Base-by-base conservation (phyloP, 2,888 invertebrate genomes). In the Drosophila merina region DNA sequence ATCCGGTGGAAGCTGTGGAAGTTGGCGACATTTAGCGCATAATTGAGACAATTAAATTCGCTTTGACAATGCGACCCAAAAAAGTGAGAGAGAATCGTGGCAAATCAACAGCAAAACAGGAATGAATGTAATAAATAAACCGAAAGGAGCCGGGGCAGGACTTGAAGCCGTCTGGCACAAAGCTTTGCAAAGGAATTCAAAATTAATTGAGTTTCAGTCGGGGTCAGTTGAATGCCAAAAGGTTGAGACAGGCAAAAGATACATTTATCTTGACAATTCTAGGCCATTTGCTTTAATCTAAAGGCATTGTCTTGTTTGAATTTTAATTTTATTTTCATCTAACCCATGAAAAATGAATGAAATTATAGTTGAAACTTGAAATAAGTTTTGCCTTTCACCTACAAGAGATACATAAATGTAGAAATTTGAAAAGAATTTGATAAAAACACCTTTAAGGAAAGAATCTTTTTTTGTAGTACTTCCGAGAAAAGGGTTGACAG, bases 11-110 rank as follows among this genome's bases (percentile, higher is more conserved):
- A 60, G 45, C 62, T 57, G 59, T 28, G 60, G 50, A 69, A 75
- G 62, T 74, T 63, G 77, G 57, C 68, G 83, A 63, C 67, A 71
- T 77, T 84, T 84, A 84, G 77, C 86, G 79, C 79, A 58, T 87
- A 86, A 86, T 86, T 86, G 84, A 73, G 78, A 84, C 87, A 86
- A 86, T 86, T 86, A 87, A 86, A 84, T 86, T 78, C 77, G 80
- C 82, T 86, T 84, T 84, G 86, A 82, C 79, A 84, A 81, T 80
- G 77, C 77, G 58, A 30, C 48, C 36, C 47, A 57, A 64, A 45
- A 25, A 54, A 47, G 57, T 28, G 48, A 66, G 48, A 70, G 48
- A 59, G 70, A 79, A 74, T 66, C 69, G 47, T 59, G 55, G 75
- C 73, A 82, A 82, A 84, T 82, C 81, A 81, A 59, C 70, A 63